A percentile compares a stretch with the other conserved stretches of the same genome.
These are phyloP conservation scores for Azorinus chamasolen DNA, from an alignment of 2,888 invertebrate genomes.

Conservation along the genomic window DNA sequence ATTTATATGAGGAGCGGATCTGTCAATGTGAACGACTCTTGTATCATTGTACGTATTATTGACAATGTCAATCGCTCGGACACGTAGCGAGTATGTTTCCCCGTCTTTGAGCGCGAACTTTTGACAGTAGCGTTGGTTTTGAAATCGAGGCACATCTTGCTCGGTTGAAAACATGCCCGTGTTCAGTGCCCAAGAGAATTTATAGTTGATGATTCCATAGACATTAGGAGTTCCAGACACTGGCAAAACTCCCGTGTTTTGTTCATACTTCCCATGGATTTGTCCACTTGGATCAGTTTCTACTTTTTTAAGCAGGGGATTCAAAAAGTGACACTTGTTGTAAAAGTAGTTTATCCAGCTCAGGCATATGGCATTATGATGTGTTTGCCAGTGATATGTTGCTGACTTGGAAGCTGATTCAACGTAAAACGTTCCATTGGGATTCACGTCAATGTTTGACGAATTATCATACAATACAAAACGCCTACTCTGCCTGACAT, in stretches of 20 bases:
- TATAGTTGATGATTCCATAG: constrained; percentile 49
- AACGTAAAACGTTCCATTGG: constrained; percentile 16
- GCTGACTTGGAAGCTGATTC: constrained; percentile 43
- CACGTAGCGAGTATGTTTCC: constrained; percentile 48
- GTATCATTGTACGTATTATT: constrained; percentile 47
- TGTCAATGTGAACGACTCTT: constrained; percentile 59
- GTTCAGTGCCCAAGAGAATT: constrained; percentile 20
- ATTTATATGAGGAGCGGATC: constrained; percentile 58
- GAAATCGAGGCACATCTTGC: constrained; percentile 10
- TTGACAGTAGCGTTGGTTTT: constrained; percentile 41
- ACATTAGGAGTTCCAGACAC: constrained; percentile 63
- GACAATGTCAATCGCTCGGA: constrained; percentile 64
- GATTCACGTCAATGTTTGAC: constrained; percentile 28
- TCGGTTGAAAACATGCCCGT: not conserved
- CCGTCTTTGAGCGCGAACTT: constrained; percentile 46
- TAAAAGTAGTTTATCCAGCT: constrained; percentile 63
- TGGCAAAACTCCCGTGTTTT: constrained; percentile 51
- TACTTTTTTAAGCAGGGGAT: constrained; percentile 49
- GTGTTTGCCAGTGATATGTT: constrained; percentile 61
- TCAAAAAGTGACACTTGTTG: constrained; percentile 43
- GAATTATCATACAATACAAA: constrained; percentile 65
- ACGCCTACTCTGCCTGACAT: constrained; percentile 51
- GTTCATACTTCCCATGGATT: constrained; percentile 58
- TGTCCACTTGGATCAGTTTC: constrained; percentile 14
- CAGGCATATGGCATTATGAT: constrained; percentile 51